Percentiles rank a stretch among this genome's conserved stretches.
Conservation (phyloP, 2,888 invertebrate genomes). For the Onchidella celtica region DNA sequence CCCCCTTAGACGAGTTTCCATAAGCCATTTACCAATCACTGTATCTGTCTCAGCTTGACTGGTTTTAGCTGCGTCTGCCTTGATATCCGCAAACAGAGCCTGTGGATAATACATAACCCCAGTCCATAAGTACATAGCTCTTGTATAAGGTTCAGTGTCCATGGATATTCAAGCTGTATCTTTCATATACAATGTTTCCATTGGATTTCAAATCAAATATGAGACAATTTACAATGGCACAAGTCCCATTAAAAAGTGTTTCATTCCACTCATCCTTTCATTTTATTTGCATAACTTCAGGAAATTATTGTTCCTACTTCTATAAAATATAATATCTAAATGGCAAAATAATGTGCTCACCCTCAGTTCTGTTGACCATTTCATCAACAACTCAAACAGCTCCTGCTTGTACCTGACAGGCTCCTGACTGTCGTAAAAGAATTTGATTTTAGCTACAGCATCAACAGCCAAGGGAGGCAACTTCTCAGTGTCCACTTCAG, state of each 20-base stretch:
- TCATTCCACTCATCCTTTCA: not conserved
- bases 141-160: no score
- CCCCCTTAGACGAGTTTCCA: conserved; percentile 62
- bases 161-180: no score
- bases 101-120: no score
- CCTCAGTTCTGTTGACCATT: conserved; percentile 61
- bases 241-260: no score
- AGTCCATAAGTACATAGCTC: no score
- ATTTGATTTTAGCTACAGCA: not conserved
- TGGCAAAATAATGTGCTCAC: conserved; percentile 17
- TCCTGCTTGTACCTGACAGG: conserved; percentile 56
- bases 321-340: no score
- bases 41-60: conserved; percentile 54
- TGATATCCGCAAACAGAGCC: conserved; percentile 50
- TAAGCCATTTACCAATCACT: conserved; percentile 67
- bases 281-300: not conserved
- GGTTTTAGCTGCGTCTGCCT: conserved; percentile 43
- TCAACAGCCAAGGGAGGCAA: not conserved
- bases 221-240: no score
- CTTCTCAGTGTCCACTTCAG: not conserved
- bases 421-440: conserved; percentile 29
- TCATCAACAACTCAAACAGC: conserved; percentile 62
- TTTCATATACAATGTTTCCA: no score
- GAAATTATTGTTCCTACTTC: no score
- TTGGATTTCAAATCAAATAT: no score